Evolutionary conservation across 1,140 invertebrate species (phyloP), one percentile per base, ranked within the genome.

Genomic region (Drosophila persimilis): DNA sequence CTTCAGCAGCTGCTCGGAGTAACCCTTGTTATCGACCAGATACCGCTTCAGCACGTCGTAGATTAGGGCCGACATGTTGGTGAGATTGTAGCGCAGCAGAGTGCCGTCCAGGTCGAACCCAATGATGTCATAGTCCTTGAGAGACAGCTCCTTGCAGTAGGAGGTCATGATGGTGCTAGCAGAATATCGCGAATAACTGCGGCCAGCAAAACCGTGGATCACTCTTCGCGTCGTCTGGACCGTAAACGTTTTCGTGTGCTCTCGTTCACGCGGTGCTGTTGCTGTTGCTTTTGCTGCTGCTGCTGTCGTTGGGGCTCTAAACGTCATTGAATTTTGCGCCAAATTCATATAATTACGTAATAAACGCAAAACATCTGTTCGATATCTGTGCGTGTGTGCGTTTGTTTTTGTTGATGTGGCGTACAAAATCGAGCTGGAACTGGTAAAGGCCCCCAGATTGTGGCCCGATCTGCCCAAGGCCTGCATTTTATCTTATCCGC

Each of bases 71-170:
- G 94, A 92, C 90, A 95, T 91, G 58, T 86, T 74, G 11, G 53
- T 92, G 3, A 96, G 88, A 73, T 95, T 95, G 69, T 96, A 97
- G 51, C 93, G 92, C 26, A 95, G 92, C 29, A 96, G 72, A 1
- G 95, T 96, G 79, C 96, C 95, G 76, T 97, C 96, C 63, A 97
- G 92, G 91, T 97, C 96, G 88, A 97, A 97, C 8, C 96, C 96
- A 58, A 96, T 93, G 59, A 94, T 95, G 80, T 96, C 95, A 81
- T 96, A 97, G 76, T 96, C 92, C 22, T 83, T 91, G 26, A 95
- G 93, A 53, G 79, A 92, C 41, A 95, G 92, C 17, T 86, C 70
- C 61, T 90, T 91, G 69, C 53, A 59, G 55, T 70, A 70, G 1
- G 73, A 62, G 22, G 65, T 75, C 88, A 92, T 86, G 41, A 90